Conservation (phyloP, 2,797 vertebrate species). For the Anguilla marmorata region DNA sequence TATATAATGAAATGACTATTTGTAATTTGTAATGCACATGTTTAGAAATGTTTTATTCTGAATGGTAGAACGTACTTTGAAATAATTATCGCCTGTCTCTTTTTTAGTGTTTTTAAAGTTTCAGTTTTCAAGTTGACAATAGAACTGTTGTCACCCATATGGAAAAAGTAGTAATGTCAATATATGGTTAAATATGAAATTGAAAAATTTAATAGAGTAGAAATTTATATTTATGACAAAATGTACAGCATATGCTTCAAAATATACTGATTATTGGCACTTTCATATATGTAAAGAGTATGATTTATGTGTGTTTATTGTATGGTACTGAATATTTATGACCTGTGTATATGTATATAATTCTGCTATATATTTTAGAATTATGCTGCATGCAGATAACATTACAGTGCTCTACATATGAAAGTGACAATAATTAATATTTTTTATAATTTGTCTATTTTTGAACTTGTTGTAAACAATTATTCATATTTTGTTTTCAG, state of each 20-base stretch:
- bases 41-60: constrained; percentile 28
- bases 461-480: background rate
- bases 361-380: background rate
- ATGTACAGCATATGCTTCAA: background rate
- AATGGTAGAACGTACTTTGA: constrained; percentile 31
- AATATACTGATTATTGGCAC: background rate
- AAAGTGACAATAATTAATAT: constrained; percentile 8
- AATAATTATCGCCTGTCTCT: constrained; percentile 25
- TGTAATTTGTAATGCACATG: constrained; percentile 28
- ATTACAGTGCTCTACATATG: background rate
- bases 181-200: constrained; percentile 1
- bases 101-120: constrained; percentile 9
- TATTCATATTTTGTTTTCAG: background rate
- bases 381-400: background rate
- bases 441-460: constrained; percentile 1
- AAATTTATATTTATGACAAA: background rate
- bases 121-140: background rate
- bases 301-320: background rate
- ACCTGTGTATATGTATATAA: background rate
- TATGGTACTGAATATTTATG: background rate
- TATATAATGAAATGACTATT: background rate
- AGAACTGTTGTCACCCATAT: background rate
- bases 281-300: constrained; percentile 22
- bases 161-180: constrained; percentile 6
- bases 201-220: background rate